These are phyloP conservation scores for Luidia sarsii DNA, from an alignment of 53 echinoderm and acorn worm species.

Conservation along the genomic window DNA sequence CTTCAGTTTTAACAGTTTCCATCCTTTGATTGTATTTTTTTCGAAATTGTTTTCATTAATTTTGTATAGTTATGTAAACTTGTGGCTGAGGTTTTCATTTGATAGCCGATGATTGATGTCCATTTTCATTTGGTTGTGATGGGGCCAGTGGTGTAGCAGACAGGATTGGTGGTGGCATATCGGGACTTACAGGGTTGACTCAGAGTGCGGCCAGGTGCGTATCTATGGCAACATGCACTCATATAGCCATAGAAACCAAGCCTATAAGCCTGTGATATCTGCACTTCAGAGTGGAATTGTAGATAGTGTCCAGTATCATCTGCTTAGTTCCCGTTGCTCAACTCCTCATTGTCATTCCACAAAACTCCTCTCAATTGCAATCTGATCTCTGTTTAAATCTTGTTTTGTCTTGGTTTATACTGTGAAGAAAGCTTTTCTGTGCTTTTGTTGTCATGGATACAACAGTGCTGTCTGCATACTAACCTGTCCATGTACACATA, in stretches of 20 bases:
- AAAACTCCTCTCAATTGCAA: too few species aligned
- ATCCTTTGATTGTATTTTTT: too few species aligned
- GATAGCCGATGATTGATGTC: neutral
- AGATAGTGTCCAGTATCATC: too few species aligned
- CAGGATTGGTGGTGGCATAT: conserved; percentile 88
- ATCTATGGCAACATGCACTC: conserved; percentile 27
- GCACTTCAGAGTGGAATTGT: too few species aligned
- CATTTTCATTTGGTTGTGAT: neutral
- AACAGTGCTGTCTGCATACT: neutral
- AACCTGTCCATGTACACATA: too few species aligned
- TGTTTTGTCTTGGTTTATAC: neutral
- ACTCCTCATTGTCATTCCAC: too few species aligned
- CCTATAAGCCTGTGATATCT: too few species aligned
- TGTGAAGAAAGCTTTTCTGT: neutral
- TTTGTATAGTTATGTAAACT: too few species aligned
- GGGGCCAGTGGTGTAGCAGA: conserved; percentile 85
- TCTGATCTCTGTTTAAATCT: neutral
- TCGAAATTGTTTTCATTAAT: too few species aligned
- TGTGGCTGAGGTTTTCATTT: neutral
- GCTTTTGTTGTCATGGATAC: neutral
- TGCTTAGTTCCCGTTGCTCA: too few species aligned
- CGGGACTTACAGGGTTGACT: conserved; percentile 86
- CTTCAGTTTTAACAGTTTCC: too few species aligned
- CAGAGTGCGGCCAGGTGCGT: conserved; percentile 95
- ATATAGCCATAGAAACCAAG: conserved; percentile 23